A percentile compares a stretch with the other conserved stretches of the same genome.
phyloP scores from a whole-genome alignment of 2,113 vertebrate species.

The Microtus richardsoni region DNA sequence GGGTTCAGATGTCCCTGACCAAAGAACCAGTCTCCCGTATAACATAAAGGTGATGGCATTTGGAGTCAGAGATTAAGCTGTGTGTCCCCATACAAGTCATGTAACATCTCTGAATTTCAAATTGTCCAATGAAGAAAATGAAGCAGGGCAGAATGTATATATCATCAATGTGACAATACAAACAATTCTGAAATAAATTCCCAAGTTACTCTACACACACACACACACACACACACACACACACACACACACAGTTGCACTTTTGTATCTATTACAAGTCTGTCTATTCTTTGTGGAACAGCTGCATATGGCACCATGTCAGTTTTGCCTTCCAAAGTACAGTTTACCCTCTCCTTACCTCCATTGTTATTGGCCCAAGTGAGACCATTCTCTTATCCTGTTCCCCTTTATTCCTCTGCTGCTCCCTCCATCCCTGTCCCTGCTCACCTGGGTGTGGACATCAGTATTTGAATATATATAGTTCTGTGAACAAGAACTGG shows the following conservation, averaged over 20 bases:
- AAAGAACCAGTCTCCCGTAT: background rate
- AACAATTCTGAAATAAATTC: background rate
- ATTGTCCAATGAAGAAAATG: background rate
- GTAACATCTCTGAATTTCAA: constrained; percentile 19
- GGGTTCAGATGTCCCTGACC: background rate
- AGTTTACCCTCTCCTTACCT: background rate
- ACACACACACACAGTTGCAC: background rate
- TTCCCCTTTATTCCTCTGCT: background rate
- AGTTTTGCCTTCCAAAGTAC: constrained; percentile 3
- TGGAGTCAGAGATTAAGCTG: background rate
- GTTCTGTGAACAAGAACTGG: background rate
- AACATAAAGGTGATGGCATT: background rate
- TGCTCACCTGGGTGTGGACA: background rate
- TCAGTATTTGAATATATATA: background rate
- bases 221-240: too few species aligned
- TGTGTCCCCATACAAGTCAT: background rate
- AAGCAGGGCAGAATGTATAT: background rate
- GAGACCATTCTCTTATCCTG: background rate
- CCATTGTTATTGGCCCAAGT: background rate
- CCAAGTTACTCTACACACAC: background rate
- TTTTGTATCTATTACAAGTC: background rate
- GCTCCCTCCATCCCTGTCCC: background rate
- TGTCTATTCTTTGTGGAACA: background rate
- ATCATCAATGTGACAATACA: background rate
- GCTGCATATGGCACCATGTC: background rate